phyloP scores from a whole-genome alignment of 2,797 vertebrate species.

The Synaphobranchus kaupii region DNA sequence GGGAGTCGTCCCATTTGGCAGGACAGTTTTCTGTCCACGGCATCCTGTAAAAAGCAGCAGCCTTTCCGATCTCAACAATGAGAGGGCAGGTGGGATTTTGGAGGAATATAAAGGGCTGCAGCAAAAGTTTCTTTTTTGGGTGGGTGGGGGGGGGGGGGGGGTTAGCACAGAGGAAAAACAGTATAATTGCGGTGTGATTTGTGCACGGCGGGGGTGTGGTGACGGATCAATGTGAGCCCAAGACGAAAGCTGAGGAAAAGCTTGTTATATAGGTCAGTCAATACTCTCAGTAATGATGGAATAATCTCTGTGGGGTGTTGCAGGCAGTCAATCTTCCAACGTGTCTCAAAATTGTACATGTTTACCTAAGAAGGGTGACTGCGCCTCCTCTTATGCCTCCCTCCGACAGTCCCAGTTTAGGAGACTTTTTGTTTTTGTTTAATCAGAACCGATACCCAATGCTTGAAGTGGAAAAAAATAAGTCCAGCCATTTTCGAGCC shows the following conservation, averaged over 20 bases:
- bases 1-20: no score
- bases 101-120: not conserved
- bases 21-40: not conserved
- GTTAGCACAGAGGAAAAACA: not conserved
- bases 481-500: no score
- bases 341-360: constrained; percentile 39
- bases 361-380: constrained; percentile 37
- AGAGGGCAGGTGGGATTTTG: not conserved
- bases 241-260: constrained; percentile 44
- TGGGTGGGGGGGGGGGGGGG: not conserved
- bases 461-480: no score
- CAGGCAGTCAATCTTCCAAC: constrained; percentile 41
- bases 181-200: constrained; percentile 56
- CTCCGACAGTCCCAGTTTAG: not conserved
- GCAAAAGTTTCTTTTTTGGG: not conserved
- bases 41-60: not conserved
- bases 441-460: not conserved
- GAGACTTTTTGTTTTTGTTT: not conserved
- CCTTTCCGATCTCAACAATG: not conserved
- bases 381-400: constrained; percentile 30
- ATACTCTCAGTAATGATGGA: constrained; percentile 53
- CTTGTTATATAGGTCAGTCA: constrained; percentile 54
- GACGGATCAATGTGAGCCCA: constrained; percentile 57
- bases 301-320: constrained; percentile 45
- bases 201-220: constrained; percentile 44